Base-by-base conservation (phyloP, 2,113 vertebrate species). In the Chlorodrepanis virens region DNA sequence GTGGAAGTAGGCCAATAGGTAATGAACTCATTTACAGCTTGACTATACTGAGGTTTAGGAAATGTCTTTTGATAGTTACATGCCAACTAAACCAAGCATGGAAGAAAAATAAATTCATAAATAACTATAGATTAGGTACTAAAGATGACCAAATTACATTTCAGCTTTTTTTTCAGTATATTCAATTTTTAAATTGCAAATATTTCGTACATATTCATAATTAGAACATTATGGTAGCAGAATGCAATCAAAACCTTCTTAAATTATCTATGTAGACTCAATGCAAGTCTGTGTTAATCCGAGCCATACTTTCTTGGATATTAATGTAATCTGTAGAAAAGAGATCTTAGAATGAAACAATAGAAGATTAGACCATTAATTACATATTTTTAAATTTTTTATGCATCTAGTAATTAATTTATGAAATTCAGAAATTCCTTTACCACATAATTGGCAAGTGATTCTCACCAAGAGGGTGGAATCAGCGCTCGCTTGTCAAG, bases 381-480 rank as follows among this genome's bases (percentile, higher is more conserved):
- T 69, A 42, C 22, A 6, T 67, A 5, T 81, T 72, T 78, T 85
- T 57, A 6, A 22, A 16, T 4, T 14, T 44, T 89, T 88, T 60
- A 60, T 31, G 57, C 19, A 35, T 65, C 47, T 75, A 70, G 10
- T 42, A 94, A 90, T 94, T 93, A 82, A 89, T 89, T 78, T 92
- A 35, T 63, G 40, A 69, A 89, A 95, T 92, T 90, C 82, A 91
- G 75, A 94, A 92, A 93, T 95, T 95, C 77, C n/a, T 92, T 80
- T 96, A 61, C 27, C 53, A 71, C 52, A 63, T 93, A 94, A 89
- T 83, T 97, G 94, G 93, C 95, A 91, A 91, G 42, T 86, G 81
- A 87, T 90, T 96, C 79, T 89, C 83, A 95, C 84, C 79, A 96
- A 96, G 89, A 93, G 68, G 29, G 59, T 92, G 78, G 67, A 91